Base-by-base conservation (phyloP, 2,113 vertebrate genomes). In the Macrotus californicus region DNA sequence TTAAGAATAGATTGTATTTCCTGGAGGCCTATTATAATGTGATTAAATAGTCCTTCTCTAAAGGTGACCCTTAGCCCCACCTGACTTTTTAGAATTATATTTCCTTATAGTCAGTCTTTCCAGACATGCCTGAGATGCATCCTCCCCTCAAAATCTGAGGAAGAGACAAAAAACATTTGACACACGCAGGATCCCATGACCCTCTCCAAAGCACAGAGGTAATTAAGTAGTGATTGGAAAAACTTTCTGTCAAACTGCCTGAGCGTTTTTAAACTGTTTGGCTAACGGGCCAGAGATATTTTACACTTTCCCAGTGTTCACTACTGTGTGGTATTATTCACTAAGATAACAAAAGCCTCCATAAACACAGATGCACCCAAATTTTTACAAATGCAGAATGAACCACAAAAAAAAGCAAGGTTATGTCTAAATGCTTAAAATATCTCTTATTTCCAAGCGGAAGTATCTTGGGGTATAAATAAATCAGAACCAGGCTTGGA, bases 171-270 rank as follows among this genome's bases (percentile, higher is more conserved):
- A 91, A 92, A 86, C 36, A 93, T 94, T 83, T 95, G 48, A 96
- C 56, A 83, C 87, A n/a, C 91, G 52, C 22, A 72, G 61, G 64
- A 52, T 87, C 89, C 84, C 13, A 7, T 39, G 75, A 50, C 46
- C 52, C 54, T 84, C 76, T 87, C 84, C 41, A 90, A 94, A 94
- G 81, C 76, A 92, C 93, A 89, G 66, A 96, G 8, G 52, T 92
- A 96, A 96, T 97, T 93, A 93, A 90, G 36, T 70, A 82, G 70
- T 92, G 80, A 97, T 69, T 50, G 46, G 84, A 92, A 92, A 93
- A 73, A 61, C 59, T 84, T 96, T 67, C 70, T 83, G 39, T 94
- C 91, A 85, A 46, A 85, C 87, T 93, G 69, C 21, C 24, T 0
- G 4, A 75, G 46, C 84, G 52, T 94, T 94, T 92, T 96, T 67